Conservation (phyloP, 2,888 invertebrate species). For the Erpobdella octoculata region DNA sequence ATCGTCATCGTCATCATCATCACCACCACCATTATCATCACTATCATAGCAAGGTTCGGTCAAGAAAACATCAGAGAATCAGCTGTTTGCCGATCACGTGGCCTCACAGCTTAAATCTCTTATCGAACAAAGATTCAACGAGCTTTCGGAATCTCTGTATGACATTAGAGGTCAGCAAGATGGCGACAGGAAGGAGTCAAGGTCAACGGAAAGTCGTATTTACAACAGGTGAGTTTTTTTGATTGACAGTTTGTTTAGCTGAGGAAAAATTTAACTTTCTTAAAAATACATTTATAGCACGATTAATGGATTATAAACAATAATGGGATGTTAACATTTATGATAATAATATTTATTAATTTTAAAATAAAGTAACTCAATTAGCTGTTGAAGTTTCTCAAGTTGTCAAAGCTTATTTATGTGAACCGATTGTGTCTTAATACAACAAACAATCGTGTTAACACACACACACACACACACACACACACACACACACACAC, state of each 20-base stretch:
- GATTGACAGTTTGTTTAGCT: neutral
- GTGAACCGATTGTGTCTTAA: too few relatives aligned
- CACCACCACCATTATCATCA: neutral
- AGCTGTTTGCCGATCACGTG: neutral
- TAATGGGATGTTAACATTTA: too few relatives aligned
- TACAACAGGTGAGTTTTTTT: neutral
- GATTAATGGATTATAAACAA: too few relatives aligned
- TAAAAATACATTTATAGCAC: too few relatives aligned
- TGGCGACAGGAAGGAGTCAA: neutral
- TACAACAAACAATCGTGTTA: too few relatives aligned
- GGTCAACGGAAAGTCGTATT: neutral
- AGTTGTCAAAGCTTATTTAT: too few relatives aligned
- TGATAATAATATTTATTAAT: too few relatives aligned
- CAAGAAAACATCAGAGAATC: neutral
- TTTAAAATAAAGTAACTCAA: too few relatives aligned
- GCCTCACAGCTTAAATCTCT: neutral
- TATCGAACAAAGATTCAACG: conserved; percentile 13
- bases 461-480: too few relatives aligned
- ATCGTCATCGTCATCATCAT: conserved; percentile 3
- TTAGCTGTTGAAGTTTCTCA: too few relatives aligned
- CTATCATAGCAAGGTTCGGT: neutral
- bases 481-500: too few relatives aligned
- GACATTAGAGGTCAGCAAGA: conserved; percentile 14
- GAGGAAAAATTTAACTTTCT: neutral
- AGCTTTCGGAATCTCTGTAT: neutral